Conservation (phyloP, 2,888 invertebrate species). For the Aspidiotus rigidus region DNA sequence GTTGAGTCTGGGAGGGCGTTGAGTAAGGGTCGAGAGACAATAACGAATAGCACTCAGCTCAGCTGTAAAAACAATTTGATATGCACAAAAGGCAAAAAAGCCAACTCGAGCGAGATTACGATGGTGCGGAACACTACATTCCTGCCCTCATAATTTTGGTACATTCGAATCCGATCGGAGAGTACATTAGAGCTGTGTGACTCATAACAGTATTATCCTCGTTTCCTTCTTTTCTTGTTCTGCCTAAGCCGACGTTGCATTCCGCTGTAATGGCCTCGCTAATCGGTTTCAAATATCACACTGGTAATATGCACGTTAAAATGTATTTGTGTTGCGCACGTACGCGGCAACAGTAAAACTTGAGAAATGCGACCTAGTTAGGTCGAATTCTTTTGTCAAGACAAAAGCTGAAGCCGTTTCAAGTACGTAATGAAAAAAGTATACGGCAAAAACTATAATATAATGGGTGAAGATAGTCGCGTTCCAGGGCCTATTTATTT, state of each 20-base stretch:
- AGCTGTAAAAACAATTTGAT: too few species aligned
- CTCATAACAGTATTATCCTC: constrained; percentile 14
- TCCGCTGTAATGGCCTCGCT: constrained; percentile 27
- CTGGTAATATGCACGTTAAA: constrained; percentile 6
- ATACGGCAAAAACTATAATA: too few species aligned
- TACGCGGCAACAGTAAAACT: constrained; percentile 8
- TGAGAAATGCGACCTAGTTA: constrained; percentile 25
- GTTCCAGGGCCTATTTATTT: too few species aligned
- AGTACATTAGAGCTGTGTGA: constrained; percentile 2
- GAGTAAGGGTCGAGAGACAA: too few species aligned
- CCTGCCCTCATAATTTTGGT: neutral
- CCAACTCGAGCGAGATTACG: too few species aligned
- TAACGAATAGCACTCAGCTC: too few species aligned
- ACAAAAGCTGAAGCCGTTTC: constrained; percentile 18
- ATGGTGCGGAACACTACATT: too few species aligned
- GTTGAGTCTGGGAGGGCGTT: too few species aligned
- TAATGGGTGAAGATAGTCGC: too few species aligned
- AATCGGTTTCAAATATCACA: constrained; percentile 29
- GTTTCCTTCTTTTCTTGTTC: constrained; percentile 2
- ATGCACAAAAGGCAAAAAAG: too few species aligned
- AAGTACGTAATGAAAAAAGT: neutral
- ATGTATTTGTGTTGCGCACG: neutral
- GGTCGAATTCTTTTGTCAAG: constrained; percentile 24
- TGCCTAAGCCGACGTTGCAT: constrained; percentile 12
- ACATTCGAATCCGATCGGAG: neutral